phyloP scores from a whole-genome alignment of 2,113 vertebrate genomes.

The Hippocampus mohnikei region DNA sequence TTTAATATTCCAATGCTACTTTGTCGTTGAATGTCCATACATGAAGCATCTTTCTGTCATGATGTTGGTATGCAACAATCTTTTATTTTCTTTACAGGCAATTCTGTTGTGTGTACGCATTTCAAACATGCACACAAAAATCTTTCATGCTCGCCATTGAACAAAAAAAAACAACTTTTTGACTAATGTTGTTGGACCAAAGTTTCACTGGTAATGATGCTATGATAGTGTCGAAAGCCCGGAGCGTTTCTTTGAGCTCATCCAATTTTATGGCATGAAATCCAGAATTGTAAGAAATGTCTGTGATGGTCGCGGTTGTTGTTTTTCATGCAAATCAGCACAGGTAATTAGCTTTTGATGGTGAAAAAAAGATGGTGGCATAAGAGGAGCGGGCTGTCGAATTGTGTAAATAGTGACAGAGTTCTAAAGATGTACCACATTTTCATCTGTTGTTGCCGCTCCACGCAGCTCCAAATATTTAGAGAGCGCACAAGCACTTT shows the following conservation, averaged over 20 bases:
- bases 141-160: conserved; percentile 5
- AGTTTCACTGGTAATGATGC: conserved; percentile 28
- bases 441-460: conserved; percentile 21
- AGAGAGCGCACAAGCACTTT: conserved; percentile 45
- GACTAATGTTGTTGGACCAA: conserved; percentile 1
- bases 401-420: conserved; percentile 10
- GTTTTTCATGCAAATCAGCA: conserved; percentile 12
- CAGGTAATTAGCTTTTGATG: background rate
- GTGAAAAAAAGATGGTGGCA: background rate
- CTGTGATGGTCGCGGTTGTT: conserved; percentile 38
- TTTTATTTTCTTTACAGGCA: background rate
- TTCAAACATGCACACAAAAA: conserved; percentile 18
- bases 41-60: conserved; percentile 35
- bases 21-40: conserved; percentile 30
- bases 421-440: conserved; percentile 18
- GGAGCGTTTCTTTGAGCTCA: conserved; percentile 15
- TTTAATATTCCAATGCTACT: conserved; percentile 30
- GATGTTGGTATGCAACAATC: conserved; percentile 14
- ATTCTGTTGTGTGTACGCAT: background rate
- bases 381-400: background rate
- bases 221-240: conserved; percentile 13
- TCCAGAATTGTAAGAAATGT: conserved; percentile 48
- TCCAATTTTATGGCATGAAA: conserved; percentile 14
- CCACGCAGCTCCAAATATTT: conserved; percentile 8
- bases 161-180: conserved; percentile 10